Percentiles rank a stretch among this genome's conserved stretches.
Evolutionary conservation across 1,140 invertebrate species (phyloP).

Genomic region (Arion vulgaris): DNA sequence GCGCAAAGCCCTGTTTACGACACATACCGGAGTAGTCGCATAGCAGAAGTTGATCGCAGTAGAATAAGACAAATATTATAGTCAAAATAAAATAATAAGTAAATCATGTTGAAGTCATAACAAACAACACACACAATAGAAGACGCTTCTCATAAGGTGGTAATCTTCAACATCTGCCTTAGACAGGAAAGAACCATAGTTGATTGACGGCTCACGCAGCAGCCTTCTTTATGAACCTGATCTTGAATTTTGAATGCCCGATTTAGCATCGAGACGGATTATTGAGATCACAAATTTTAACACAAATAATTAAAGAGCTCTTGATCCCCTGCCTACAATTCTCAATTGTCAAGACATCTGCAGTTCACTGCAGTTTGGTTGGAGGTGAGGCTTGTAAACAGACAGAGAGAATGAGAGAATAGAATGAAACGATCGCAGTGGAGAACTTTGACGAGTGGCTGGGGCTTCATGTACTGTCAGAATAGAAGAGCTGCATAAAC

Average conservation of each 20-base stretch:
- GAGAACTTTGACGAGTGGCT: not conserved
- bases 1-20: too few species aligned
- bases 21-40: too few species aligned
- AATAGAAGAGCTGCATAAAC: not conserved
- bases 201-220: not conserved
- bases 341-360: not conserved
- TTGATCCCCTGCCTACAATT: not conserved
- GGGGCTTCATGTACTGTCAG: not conserved
- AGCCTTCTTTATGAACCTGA: not conserved
- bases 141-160: not conserved
- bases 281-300: not conserved
- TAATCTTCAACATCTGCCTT: not conserved
- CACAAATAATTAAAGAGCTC: not conserved
- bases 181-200: not conserved
- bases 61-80: too few species aligned
- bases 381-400: not conserved
- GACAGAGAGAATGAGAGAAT: not conserved
- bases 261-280: not conserved
- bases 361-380: not conserved
- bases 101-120: too few species aligned
- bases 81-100: too few species aligned
- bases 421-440: not conserved
- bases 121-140: not conserved
- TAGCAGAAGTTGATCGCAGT: too few species aligned
- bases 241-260: conserved; percentile 4